Base-by-base conservation (phyloP, 53 echinoderm and acorn worm species). In the Zoroaster sp. region DNA sequence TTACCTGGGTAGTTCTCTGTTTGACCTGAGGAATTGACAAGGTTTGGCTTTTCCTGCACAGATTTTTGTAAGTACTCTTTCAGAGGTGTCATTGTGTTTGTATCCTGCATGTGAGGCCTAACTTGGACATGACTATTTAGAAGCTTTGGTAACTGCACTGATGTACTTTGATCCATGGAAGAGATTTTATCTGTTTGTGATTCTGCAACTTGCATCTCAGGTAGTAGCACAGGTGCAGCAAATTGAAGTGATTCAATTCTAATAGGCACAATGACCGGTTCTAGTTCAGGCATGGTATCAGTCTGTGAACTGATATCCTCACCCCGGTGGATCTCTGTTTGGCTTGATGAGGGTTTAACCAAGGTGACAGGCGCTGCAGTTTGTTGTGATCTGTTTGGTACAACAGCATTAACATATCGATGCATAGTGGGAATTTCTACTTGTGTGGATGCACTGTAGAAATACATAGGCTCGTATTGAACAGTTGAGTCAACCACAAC, bases 401-500 rank as follows among this genome's bases (percentile, higher is more conserved):
- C 77, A 14, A 59, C 72, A 69, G 92, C 72, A 77, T 34, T 33
- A 31, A 78, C 83, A 11, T 72, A 70, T 15, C 75, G 83, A 44
- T 92, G 83, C 33, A 45, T 38, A 13, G 59, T 52, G 35, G 92
- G 71, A 17, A 89, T 77, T 4, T 76, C 89, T 5, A 77, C 89
- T 66, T 92, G 92, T 40, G 83, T 75, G 18, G 92, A 88, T 83
- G 67, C 68, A 40, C 85, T 87, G 42, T 76, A 92, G 85, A 69
- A 92, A 35, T 92, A 92, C 65, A 44, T 71, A 1, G 92, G 36
- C 46, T 92, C 92, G 36, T 89, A 92, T 63, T 92, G 92, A 31
- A 92, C 92, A 52, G 83, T 77, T 14, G 92, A 92, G 55, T 92
- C 92, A 9, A 75, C 83, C 8, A 89, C 75, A 28, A 92, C 89